These are phyloP conservation scores for Plebejus melissa DNA, from an alignment of 2,888 invertebrate genomes.

Conservation along the genomic window DNA sequence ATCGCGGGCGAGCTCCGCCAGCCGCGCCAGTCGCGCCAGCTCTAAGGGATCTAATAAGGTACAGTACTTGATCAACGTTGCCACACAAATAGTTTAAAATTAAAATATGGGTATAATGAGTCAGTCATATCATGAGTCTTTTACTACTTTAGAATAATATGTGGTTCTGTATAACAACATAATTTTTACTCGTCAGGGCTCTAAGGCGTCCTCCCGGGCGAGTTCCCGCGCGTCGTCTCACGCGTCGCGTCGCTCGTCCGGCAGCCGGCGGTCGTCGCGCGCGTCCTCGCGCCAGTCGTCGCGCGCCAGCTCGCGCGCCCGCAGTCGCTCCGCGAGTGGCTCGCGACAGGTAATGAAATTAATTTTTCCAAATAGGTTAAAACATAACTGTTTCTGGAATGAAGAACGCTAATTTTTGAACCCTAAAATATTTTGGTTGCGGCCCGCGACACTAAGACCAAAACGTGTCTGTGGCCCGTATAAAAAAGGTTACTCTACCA, in stretches of 20 bases:
- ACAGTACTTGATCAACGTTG: neutral
- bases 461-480: no score
- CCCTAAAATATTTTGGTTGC: no score
- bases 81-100: neutral
- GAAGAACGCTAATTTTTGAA: no score
- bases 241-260: constrained; percentile 45
- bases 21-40: constrained; percentile 52
- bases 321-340: constrained; percentile 62
- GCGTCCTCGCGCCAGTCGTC: constrained; percentile 43
- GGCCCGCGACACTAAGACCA: no score
- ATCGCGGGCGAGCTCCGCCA: constrained; percentile 52
- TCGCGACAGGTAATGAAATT: constrained; percentile 52
- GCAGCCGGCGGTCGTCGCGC: constrained; percentile 41
- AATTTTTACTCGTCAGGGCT: constrained; percentile 46
- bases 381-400: no score
- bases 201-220: constrained; percentile 56
- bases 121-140: neutral
- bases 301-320: constrained; percentile 45
- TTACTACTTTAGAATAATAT: neutral
- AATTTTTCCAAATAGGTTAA: no score
- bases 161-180: neutral
- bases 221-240: constrained; percentile 59
- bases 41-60: constrained; percentile 62
- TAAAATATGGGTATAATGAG: neutral
- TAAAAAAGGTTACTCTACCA: no score